Base-by-base conservation (phyloP, 2,888 invertebrate genomes). In the Tenthredo scrophulariae region DNA sequence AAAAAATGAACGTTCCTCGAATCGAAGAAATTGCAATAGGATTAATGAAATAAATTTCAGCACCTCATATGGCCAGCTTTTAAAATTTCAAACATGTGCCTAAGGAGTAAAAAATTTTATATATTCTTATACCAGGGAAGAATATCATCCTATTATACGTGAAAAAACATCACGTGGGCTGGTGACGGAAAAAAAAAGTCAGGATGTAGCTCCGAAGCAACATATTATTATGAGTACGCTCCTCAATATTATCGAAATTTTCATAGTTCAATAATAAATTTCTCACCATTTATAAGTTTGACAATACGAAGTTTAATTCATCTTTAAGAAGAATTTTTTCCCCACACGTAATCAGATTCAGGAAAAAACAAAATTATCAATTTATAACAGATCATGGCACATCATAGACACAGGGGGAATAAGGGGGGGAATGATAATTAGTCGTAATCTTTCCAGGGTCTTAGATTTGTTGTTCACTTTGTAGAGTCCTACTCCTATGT, bases 381-480 rank as follows among this genome's bases (percentile, higher is more conserved):
- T 46, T 74, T 43, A 5, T 74, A 22, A 6, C 7, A 43, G 26
- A 74, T 74, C 74, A 26, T 22, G 43, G 74, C 13, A 74, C 74
- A 43, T n/a, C 74, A 46, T 10, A 46, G 74, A 43, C 43, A 74
- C 13, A 74, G 9, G 54, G 77, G 77, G 77, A 54, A 37, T 18
- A 54, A 33, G 33, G 77, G 77, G 77, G 18, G 37, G 37, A 7
- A 7, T 37, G 29, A 22, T 22, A 13, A 22, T 26, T 29, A 54
- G 15, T 29, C 10, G 50, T 54, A 43, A 65, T 18, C n/a, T 70
- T 46, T 84, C 18, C 84, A 84, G 84, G 67, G 67, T 43, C 33
- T 67, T 70, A 50, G 15, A 46, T 54, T 74, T 26, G 22, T 74
- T 13, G 74, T 67, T 18, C 6, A 40, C 6, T 43, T 74, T 29